A percentile compares a stretch with the other conserved stretches of the same genome.
Conservation (phyloP, 2,797 vertebrate species). For the Syngnathus acus region DNA sequence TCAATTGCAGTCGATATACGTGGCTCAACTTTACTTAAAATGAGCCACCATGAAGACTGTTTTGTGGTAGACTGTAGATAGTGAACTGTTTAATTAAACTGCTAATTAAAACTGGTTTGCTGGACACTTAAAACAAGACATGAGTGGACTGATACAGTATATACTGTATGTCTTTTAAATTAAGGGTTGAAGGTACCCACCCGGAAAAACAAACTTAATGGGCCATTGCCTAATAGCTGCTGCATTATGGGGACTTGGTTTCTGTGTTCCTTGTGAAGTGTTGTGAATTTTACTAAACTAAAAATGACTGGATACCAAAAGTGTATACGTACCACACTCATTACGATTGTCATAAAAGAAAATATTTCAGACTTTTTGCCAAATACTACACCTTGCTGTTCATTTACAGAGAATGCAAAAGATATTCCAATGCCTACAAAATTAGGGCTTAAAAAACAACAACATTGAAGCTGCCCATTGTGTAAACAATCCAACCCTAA, state of each 20-base stretch:
- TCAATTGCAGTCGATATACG: not conserved
- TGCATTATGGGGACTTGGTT: not conserved
- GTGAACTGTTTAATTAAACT: not conserved
- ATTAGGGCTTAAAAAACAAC: no score
- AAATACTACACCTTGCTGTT: no score
- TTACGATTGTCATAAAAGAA: not conserved
- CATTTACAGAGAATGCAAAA: no score
- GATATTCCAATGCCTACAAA: no score
- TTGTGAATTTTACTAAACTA: not conserved
- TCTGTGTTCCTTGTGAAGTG: not conserved
- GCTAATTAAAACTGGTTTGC: not conserved
- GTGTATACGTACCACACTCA: not conserved
- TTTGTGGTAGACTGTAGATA: not conserved
- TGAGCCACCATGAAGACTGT: no score
- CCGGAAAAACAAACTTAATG: not conserved
- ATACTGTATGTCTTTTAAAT: not conserved
- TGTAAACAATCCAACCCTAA: no score
- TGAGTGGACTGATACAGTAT: not conserved
- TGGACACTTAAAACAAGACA: conserved; percentile 1
- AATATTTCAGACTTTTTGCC: not conserved
- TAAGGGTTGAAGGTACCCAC: not conserved
- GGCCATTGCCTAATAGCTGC: not conserved
- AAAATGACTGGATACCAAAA: not conserved
- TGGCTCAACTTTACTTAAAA: not conserved
- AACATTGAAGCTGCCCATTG: no score